Base-by-base conservation (phyloP, 2,113 vertebrate genomes). In the Mesoclemmys tuberculata region DNA sequence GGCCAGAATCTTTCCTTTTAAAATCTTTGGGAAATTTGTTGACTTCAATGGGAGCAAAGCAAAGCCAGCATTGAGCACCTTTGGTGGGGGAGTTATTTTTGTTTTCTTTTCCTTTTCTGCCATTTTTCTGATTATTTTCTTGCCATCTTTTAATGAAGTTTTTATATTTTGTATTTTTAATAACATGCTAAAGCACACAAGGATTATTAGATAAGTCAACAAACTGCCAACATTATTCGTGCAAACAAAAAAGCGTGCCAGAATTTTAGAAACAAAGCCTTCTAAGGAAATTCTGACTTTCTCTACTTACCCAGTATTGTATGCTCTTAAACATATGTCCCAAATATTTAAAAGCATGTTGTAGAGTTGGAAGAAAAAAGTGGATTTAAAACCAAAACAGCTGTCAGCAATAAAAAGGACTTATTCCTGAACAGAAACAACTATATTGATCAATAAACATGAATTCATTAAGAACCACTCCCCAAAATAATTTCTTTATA, bases 41-140 rank as follows among this genome's bases (percentile, higher is more conserved):
- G 85, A 41, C 27, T 84, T 90, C 19, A 6, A 10, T 49, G 93
- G 44, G 52, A 93, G 89, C 52, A 84, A 90, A 55, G 93, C 64
- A 4, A 93, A 90, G n/a, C 84, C 12, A 77, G 24, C 16, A 27
- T 27, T 77, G 41, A 77, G 74, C 24, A 46, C 0, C 74, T 74
- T 22, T 0, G 2, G 80, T 64, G 8, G 82, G 0, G 19, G 26
- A 85, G 64, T 80, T 38, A 80, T 29, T 85, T 95, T 51, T 83
- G 46, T 83, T n/a, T 80, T 12, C 8, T 79, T 87, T 80, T 84
- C 80, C 83, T 61, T 64, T 16, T 26, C 29, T 41, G 1, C 74
- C 93, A 86, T 46, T 91, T 92, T 84, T 88, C 29, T 95, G 26
- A 82, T 93, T 92, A 5, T 41, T 77, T 77, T 46, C 24, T 27